A percentile compares a stretch with the other conserved stretches of the same genome.
These are phyloP conservation scores for Meandrusa payeni DNA, from an alignment of 2,888 invertebrate genomes.

Conservation along the genomic window DNA sequence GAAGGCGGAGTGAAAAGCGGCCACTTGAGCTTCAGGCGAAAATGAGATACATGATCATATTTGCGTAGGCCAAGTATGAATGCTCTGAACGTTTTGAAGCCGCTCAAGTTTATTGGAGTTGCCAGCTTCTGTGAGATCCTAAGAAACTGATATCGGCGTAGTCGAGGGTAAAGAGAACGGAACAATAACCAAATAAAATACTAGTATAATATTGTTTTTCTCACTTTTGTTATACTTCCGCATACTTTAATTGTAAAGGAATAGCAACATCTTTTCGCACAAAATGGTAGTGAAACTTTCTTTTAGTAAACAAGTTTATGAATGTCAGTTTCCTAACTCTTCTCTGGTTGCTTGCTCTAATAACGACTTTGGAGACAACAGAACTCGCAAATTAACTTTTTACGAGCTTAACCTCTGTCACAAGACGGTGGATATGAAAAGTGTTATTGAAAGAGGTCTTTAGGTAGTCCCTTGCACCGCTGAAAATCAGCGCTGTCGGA, in stretches of 20 bases:
- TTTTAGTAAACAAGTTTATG: constrained; percentile 16
- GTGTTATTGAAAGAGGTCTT: neutral
- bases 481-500: too few species aligned
- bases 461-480: neutral
- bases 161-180: too few species aligned
- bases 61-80: too few species aligned
- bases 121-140: too few species aligned
- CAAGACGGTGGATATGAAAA: constrained; percentile 3
- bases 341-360: neutral
- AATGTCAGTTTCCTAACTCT: constrained; percentile 13
- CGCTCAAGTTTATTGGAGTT: too few species aligned
- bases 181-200: too few species aligned
- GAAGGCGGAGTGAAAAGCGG: too few species aligned
- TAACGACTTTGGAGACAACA: constrained; percentile 13
- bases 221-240: neutral
- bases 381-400: constrained; percentile 3
- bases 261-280: constrained; percentile 1
- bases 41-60: too few species aligned
- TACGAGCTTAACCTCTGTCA: constrained; percentile 12
- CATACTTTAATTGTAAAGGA: neutral
- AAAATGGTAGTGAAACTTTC: constrained; percentile 9
- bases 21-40: too few species aligned
- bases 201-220: constrained; percentile 3
- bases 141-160: too few species aligned
- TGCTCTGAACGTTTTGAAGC: too few species aligned